A percentile compares a stretch with the other conserved stretches of the same genome.
These are phyloP conservation scores for Nephrotoma guestfalica DNA, from an alignment of 2,888 invertebrate species.

Conservation along the genomic window DNA sequence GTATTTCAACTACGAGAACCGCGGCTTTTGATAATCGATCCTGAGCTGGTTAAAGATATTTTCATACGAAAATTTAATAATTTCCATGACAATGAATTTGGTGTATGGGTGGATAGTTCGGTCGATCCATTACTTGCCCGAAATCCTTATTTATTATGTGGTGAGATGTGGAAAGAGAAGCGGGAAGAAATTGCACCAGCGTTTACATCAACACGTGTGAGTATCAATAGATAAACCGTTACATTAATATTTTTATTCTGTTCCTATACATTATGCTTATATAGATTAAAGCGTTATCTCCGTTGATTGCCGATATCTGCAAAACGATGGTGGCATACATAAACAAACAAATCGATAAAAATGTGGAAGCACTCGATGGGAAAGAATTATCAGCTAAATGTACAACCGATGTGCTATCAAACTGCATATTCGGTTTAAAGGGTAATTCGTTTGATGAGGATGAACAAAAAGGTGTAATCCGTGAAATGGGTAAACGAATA, in stretches of 20 bases:
- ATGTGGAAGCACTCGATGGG: slow-evolving; percentile 27
- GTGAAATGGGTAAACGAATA: slow-evolving; percentile 19
- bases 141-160: slow-evolving; percentile 34
- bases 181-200: slow-evolving; percentile 36
- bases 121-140: slow-evolving; percentile 33
- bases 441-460: slow-evolving; percentile 26
- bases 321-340: slow-evolving; percentile 30
- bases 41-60: slow-evolving; percentile 26
- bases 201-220: slow-evolving; percentile 35
- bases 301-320: slow-evolving; percentile 32
- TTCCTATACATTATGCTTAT: background rate
- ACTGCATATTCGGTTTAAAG: slow-evolving; percentile 33
- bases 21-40: slow-evolving; percentile 25
- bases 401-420: slow-evolving; percentile 32
- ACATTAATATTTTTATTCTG: background rate
- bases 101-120: slow-evolving; percentile 23
- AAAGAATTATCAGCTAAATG: slow-evolving; percentile 29
- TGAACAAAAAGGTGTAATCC: slow-evolving; percentile 18
- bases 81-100: slow-evolving; percentile 22
- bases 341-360: slow-evolving; percentile 19
- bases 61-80: slow-evolving; percentile 31
- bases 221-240: slow-evolving; percentile 1
- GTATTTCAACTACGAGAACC: slow-evolving; percentile 26
- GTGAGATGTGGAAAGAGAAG: slow-evolving; percentile 35
- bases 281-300: slow-evolving; percentile 34